These are phyloP conservation scores for Parasteatoda lunata DNA, from an alignment of 2,888 invertebrate species.

Conservation along the genomic window DNA sequence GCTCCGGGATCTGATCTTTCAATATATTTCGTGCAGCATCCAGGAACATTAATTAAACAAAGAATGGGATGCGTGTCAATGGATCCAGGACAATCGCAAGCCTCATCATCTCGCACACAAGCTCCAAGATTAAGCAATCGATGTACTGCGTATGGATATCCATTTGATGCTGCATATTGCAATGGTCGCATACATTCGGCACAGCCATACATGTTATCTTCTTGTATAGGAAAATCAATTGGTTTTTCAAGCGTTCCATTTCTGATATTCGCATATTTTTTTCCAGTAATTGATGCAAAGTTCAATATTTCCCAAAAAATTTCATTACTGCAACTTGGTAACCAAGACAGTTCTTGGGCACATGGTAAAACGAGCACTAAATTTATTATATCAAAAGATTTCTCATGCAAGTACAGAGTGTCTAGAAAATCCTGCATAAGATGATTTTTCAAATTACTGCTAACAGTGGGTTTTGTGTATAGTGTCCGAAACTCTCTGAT, in stretches of 20 bases:
- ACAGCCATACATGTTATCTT: background rate
- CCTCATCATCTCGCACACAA: background rate
- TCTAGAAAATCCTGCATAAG: background rate
- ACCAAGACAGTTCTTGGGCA: too few relatives aligned
- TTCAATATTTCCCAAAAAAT: background rate
- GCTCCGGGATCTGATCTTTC: background rate
- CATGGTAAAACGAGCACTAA: background rate
- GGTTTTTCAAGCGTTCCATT: background rate
- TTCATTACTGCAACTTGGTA: too few relatives aligned
- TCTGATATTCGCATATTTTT: background rate
- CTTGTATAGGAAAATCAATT: background rate
- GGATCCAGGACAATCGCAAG: background rate
- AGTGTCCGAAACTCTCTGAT: too few relatives aligned
- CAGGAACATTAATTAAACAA: background rate
- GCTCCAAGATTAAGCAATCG: background rate
- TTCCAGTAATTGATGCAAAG: background rate
- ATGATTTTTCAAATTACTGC: background rate
- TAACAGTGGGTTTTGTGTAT: too few relatives aligned
- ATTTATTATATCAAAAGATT: background rate
- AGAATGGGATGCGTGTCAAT: background rate
- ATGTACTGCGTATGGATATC: background rate
- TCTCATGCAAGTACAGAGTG: background rate
- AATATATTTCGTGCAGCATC: background rate
- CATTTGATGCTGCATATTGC: background rate
- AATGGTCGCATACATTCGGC: background rate